phyloP scores from a whole-genome alignment of 2,113 vertebrate species.

The Ammodytes marinus region DNA sequence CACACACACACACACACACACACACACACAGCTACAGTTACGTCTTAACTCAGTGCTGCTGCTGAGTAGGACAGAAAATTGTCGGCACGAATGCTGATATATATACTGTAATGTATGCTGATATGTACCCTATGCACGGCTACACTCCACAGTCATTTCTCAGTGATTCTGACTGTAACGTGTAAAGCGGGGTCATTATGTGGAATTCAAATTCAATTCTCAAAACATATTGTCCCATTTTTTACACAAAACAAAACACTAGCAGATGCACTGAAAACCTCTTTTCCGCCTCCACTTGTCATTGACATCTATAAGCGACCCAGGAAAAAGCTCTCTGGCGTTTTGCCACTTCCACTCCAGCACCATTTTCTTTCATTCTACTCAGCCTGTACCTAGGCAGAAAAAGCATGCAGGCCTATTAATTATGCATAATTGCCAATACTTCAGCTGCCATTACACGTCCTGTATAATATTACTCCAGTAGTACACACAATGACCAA shows the following conservation, averaged over 20 bases:
- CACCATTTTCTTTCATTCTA: constrained; percentile 64
- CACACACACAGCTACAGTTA: constrained; percentile 16
- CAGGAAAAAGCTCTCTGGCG: constrained; percentile 42
- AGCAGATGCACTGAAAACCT: neutral
- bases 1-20: constrained; percentile 2
- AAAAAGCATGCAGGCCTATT: constrained; percentile 61
- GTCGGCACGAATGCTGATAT: constrained; percentile 20
- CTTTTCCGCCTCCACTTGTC: constrained; percentile 13
- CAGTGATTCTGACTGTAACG: constrained; percentile 11
- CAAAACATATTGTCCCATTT: constrained; percentile 7
- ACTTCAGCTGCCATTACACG: constrained; percentile 56
- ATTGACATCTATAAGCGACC: constrained; percentile 55
- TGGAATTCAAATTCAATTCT: constrained; percentile 9
- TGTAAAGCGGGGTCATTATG: constrained; percentile 3
- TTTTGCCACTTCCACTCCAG: constrained; percentile 47
- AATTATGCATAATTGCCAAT: constrained; percentile 73
- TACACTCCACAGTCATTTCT: neutral
- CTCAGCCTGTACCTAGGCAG: constrained; percentile 37
- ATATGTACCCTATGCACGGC: neutral
- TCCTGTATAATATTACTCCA: constrained; percentile 42
- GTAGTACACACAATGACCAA: constrained; percentile 39
- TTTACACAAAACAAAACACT: neutral
- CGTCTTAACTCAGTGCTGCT: neutral
- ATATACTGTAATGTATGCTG: constrained; percentile 22
- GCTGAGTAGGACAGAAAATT: constrained; percentile 27